phyloP scores from a whole-genome alignment of 2,888 invertebrate species.

The Dasypolia templi region DNA sequence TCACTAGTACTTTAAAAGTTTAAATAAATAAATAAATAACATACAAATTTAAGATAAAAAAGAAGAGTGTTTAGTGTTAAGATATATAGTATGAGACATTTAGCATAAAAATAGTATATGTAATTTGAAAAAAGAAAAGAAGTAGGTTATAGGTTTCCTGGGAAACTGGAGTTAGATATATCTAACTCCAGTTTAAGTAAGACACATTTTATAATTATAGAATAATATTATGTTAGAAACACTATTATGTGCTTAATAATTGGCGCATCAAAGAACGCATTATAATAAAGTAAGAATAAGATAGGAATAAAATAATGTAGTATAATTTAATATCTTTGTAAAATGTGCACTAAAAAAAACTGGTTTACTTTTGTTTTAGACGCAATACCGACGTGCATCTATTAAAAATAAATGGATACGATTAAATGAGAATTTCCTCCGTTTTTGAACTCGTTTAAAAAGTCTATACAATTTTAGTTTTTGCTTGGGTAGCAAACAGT shows the following conservation, averaged over 20 bases:
- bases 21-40: too few relatives aligned
- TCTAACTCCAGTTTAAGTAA: too few relatives aligned
- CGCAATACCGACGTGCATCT: background rate
- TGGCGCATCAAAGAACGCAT: background rate
- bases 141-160: background rate
- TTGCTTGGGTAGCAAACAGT: background rate
- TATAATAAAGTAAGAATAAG: background rate
- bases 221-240: constrained; percentile 21
- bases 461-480: background rate
- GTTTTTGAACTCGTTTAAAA: background rate
- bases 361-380: background rate
- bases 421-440: background rate
- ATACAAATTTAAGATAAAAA: background rate
- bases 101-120: background rate
- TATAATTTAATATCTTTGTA: constrained; percentile 14
- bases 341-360: constrained; percentile 24
- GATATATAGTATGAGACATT: too few relatives aligned
- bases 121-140: background rate
- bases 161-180: background rate
- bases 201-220: constrained; percentile 7
- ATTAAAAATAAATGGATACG: background rate
- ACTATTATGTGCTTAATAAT: constrained; percentile 1
- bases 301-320: constrained; percentile 2
- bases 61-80: background rate
- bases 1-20: background rate